phyloP scores from a whole-genome alignment of 2,113 vertebrate genomes.

The Sclerurus mexicanus region DNA sequence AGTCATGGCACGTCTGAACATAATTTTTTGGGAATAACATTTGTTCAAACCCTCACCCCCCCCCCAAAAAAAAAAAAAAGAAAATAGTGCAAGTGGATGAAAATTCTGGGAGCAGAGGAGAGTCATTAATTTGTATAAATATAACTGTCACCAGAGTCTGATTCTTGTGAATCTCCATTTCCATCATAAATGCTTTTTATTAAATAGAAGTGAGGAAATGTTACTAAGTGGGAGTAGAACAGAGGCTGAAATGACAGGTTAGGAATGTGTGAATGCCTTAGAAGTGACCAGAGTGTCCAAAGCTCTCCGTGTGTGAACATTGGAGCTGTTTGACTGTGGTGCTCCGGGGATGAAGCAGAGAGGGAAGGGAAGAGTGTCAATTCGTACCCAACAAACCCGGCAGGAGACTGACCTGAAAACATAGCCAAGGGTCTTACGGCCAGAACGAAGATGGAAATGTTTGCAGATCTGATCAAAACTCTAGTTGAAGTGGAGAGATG shows the following conservation, averaged over 20 bases:
- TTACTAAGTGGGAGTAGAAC: neutral
- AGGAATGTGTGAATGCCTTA: neutral
- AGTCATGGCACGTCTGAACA: neutral
- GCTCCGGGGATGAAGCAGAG: neutral
- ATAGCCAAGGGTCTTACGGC: neutral
- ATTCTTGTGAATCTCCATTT: neutral
- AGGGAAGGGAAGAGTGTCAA: neutral
- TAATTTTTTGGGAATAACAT: neutral
- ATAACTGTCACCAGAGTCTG: neutral
- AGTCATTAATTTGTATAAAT: neutral
- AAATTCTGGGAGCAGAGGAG: neutral
- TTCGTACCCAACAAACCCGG: neutral
- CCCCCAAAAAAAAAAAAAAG: neutral
- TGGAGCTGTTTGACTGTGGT: neutral
- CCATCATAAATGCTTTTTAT: neutral
- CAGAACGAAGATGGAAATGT: neutral
- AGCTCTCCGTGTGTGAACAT: neutral
- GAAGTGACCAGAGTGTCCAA: neutral
- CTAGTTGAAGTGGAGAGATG: neutral
- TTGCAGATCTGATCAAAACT: neutral
- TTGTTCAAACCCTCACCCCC: neutral
- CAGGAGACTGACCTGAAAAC: neutral
- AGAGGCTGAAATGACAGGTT: neutral
- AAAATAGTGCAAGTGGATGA: neutral
- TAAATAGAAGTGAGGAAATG: neutral